Conservation (phyloP, 2,113 vertebrate genomes). For the Zapus hudsonius region DNA sequence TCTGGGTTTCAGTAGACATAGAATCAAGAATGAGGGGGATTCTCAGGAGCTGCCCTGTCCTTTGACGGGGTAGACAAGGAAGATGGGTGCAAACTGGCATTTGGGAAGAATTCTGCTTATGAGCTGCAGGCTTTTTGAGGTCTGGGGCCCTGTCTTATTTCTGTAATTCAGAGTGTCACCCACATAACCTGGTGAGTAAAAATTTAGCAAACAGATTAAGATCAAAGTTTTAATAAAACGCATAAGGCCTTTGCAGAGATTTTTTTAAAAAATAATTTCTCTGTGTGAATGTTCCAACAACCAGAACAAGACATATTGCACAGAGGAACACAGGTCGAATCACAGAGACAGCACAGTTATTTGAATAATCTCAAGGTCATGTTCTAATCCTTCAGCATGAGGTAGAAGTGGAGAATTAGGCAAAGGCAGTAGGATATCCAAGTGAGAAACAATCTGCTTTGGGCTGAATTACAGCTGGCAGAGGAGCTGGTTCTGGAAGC, state of each 20-base stretch:
- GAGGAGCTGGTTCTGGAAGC: background rate
- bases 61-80: background rate
- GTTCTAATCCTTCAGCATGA: background rate
- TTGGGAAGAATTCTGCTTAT: background rate
- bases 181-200: background rate
- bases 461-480: background rate
- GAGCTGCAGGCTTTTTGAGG: background rate
- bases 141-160: background rate
- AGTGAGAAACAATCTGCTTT: background rate
- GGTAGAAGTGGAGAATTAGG: background rate
- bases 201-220: background rate
- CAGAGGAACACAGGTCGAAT: background rate
- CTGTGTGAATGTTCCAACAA: background rate
- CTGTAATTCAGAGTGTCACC: background rate
- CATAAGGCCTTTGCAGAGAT: background rate
- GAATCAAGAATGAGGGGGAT: background rate
- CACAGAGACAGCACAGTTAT: background rate
- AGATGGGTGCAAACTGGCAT: rapidly evolving
- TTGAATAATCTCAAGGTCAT: background rate
- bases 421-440: background rate
- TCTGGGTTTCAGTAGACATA: background rate
- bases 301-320: background rate
- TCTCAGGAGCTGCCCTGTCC: background rate
- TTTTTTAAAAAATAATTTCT: background rate
- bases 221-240: conserved; percentile 17